These are phyloP conservation scores for Mungos mungo DNA, from an alignment of 2,113 vertebrate genomes.

Conservation along the genomic window DNA sequence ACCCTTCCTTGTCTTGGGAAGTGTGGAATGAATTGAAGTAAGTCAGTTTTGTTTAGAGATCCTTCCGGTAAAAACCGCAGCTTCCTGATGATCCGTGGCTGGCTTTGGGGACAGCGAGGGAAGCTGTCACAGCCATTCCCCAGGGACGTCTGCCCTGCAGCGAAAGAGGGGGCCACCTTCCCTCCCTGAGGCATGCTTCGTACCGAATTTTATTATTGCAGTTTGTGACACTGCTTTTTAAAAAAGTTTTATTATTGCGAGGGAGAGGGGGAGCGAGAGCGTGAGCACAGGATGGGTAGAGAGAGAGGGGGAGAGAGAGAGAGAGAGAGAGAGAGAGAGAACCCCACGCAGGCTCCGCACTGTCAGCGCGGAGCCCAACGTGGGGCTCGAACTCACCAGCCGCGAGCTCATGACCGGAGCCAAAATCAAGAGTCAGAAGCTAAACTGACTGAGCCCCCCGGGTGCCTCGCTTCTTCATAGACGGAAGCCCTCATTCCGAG, in stretches of 20 bases:
- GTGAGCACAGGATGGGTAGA: too few relatives aligned
- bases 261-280: too few relatives aligned
- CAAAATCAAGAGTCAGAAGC: too few relatives aligned
- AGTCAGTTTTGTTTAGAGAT: neutral
- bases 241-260: too few relatives aligned
- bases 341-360: too few relatives aligned
- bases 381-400: too few relatives aligned
- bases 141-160: neutral
- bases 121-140: neutral
- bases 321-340: too few relatives aligned
- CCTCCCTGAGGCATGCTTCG: neutral
- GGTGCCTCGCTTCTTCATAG: neutral
- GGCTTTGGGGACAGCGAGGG: neutral
- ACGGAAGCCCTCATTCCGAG: neutral
- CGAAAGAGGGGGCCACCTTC: neutral
- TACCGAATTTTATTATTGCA: neutral
- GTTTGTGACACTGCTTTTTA: neutral
- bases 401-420: too few relatives aligned
- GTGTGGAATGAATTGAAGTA: neutral
- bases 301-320: too few relatives aligned
- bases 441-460: too few relatives aligned
- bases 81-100: neutral
- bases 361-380: too few relatives aligned
- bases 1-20: neutral
- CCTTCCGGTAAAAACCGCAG: accelerated